Evolutionary conservation across 53 echinoderm and acorn worm species (phyloP).

Genomic region (Echinometra lucunter): DNA sequence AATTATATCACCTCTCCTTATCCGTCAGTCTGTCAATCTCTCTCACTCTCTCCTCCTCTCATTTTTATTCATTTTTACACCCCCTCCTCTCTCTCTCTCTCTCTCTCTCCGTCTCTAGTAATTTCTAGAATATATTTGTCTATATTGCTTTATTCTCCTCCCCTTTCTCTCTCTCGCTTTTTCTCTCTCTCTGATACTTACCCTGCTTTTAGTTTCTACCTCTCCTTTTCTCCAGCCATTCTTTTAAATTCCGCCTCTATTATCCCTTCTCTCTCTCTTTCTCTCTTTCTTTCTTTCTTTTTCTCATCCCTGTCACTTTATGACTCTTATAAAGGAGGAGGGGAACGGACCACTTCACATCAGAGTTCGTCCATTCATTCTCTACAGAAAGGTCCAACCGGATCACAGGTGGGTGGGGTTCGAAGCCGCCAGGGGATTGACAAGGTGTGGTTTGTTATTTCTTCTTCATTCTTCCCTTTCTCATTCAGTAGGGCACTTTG

Average conservation of each 20-base stretch:
- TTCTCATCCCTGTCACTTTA: slow-evolving; percentile 17
- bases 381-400: background rate
- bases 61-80: background rate
- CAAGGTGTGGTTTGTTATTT: slow-evolving; percentile 33
- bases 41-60: background rate
- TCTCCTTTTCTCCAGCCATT: background rate
- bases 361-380: background rate
- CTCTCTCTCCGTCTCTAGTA: background rate
- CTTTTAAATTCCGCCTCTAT: too few relatives aligned
- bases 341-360: background rate
- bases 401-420: slow-evolving; percentile 32
- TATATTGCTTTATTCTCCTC: too few relatives aligned
- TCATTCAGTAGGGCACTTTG: background rate
- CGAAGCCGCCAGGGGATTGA: background rate
- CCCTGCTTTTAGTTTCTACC: too few relatives aligned
- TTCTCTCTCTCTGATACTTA: background rate
- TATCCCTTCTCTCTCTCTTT: background rate
- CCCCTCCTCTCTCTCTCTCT: background rate
- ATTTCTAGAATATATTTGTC: too few relatives aligned
- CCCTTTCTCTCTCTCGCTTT: background rate
- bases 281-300: background rate
- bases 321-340: background rate
- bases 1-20: background rate
- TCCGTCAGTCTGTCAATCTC: background rate
- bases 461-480: background rate